These are phyloP conservation scores for Archips xylosteana DNA, from an alignment of 2,888 invertebrate species.

Conservation along the genomic window DNA sequence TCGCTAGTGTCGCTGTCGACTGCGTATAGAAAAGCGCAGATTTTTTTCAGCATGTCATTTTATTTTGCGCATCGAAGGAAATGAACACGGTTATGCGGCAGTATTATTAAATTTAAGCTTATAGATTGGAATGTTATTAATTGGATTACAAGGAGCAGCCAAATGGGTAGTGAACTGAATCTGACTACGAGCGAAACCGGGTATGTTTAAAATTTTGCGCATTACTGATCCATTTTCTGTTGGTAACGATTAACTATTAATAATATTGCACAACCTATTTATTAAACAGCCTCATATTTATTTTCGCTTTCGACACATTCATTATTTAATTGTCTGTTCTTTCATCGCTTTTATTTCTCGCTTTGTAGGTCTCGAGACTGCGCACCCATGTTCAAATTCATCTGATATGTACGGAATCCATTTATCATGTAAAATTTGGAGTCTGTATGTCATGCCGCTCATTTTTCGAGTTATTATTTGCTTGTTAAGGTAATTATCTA, in stretches of 20 bases:
- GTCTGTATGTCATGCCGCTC: conserved; percentile 61
- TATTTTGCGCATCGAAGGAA: conserved; percentile 45
- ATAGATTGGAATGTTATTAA: conserved; percentile 62
- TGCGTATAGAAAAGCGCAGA: conserved; percentile 27
- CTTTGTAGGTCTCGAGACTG: conserved; percentile 57
- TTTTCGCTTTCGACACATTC: conserved; percentile 14
- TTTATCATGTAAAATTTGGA: conserved; percentile 65
- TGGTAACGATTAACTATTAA: conserved; percentile 54
- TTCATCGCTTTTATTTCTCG: conserved; percentile 45
- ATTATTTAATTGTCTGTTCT: conserved; percentile 20
- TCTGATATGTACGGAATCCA: conserved; percentile 61
- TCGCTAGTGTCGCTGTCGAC: not conserved
- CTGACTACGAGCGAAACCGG: conserved; percentile 69
- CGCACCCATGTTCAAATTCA: conserved; percentile 46
- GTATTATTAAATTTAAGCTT: conserved; percentile 29
- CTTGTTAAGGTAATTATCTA: conserved; percentile 67
- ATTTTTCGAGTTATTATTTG: conserved; percentile 67
- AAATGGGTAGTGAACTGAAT: conserved; percentile 81
- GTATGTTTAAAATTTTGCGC: conserved; percentile 51
- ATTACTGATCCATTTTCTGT: conserved; percentile 44
- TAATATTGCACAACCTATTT: conserved; percentile 36
- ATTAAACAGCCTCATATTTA: conserved; percentile 3
- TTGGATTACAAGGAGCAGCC: conserved; percentile 74
- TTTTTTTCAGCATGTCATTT: conserved; percentile 44
- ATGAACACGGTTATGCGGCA: conserved; percentile 10